Base-by-base conservation (phyloP, 2,888 invertebrate genomes). In the Athalia rosae region DNA sequence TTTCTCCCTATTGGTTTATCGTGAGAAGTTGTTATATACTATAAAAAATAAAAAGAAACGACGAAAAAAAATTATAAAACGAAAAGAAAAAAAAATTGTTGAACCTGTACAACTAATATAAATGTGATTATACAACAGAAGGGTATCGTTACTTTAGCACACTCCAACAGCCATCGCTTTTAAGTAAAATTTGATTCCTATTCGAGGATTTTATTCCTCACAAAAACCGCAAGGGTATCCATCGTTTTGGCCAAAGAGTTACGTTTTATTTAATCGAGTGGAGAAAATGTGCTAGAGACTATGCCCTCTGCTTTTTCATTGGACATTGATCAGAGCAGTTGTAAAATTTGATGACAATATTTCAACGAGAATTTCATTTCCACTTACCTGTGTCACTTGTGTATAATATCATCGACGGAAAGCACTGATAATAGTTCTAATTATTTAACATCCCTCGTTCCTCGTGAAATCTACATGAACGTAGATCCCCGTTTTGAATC, bases 91-190 rank as follows among this genome's bases (percentile, higher is more conserved):
- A 4, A 9, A 59, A 61, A 50, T 74, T 28, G 48, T 74, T 61
- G 61, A 74, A 59, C 61, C 74, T 74, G 61, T 74, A 48, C 28
- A 61, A 50, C 74, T 43, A 59, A 48, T 61, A 61, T 61, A 50
- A 62, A 74, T 74, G 61, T 74, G 59, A 74, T 74, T 74, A 6
- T 74, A 74, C 7, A 28, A 45, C 15, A 56, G 6, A 71, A 58
- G 62, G 9, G 43, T 62, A 41, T 28, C 8, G 28, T 62, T 28
- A n/a, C 73, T 73, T 47, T 62, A 48, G 61, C 74, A 74, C 74
- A 50, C 7, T n/a, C 48, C 61, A 50, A 74, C 74, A 74, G 74
- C 74, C 74, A 74, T 50, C 74, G 61, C 74, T 74, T 74, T 74
- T 74, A n/a, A 28, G 48, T 61, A 41, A 9, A 64, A 45, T 9